Conservation (phyloP, 35 echinoderm and acorn worm species). For the Ophioderma brevispina region DNA sequence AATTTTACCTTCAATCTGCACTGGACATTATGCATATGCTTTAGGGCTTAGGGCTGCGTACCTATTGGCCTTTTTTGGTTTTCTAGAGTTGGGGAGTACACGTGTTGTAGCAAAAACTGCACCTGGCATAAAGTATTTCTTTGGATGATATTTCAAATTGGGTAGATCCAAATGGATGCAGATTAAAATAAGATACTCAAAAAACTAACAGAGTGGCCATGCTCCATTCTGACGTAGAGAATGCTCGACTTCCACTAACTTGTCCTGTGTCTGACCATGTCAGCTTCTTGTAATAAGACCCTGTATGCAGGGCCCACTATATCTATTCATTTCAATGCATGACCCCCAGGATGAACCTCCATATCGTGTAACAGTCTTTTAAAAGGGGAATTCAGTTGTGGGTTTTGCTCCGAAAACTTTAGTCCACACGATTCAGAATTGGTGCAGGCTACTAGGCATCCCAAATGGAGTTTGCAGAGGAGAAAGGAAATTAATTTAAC, state of each 20-base stretch:
- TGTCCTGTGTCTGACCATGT: background rate
- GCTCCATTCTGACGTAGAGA: background rate
- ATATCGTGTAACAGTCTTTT: background rate
- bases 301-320: background rate
- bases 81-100: slow-evolving; percentile 15
- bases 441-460: background rate
- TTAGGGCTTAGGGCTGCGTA: background rate
- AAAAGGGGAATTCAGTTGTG: background rate
- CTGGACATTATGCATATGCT: background rate
- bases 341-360: background rate
- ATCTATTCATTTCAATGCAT: background rate
- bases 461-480: background rate
- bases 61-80: background rate
- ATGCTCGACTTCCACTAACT: background rate
- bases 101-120: background rate
- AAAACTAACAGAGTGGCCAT: background rate
- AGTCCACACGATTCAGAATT: background rate
- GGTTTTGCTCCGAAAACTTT: background rate
- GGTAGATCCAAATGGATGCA: background rate
- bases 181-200: background rate
- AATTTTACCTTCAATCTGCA: background rate
- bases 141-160: background rate
- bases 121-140: background rate
- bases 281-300: background rate
- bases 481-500: background rate